Percentiles rank a stretch among this genome's conserved stretches.
Conservation (phyloP, 2,888 invertebrate species). For the Dicyrtomina minuta region DNA sequence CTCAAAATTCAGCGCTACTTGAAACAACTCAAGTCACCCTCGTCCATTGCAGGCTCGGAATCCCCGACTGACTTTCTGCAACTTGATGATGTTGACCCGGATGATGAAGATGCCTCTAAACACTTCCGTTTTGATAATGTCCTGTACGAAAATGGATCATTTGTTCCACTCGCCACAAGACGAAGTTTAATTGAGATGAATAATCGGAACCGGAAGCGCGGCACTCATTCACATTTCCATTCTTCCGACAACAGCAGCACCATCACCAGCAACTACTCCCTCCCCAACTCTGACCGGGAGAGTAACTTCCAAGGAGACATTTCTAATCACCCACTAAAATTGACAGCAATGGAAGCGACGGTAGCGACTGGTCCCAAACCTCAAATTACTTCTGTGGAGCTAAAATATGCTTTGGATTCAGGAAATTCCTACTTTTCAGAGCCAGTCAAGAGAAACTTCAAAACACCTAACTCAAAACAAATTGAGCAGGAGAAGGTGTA, state of each 20-base stretch:
- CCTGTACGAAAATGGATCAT: slow-evolving; percentile 51
- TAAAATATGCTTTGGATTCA: slow-evolving; percentile 40
- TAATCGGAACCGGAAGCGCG: slow-evolving; percentile 39
- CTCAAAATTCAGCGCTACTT: slow-evolving; percentile 52
- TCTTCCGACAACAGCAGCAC: slow-evolving; percentile 45
- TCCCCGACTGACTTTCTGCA: slow-evolving; percentile 34
- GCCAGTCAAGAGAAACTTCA: slow-evolving; percentile 31
- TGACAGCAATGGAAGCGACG: slow-evolving; percentile 46
- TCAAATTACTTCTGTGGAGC: slow-evolving; percentile 46
- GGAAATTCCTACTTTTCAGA: slow-evolving; percentile 29
- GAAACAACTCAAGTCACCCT: slow-evolving; percentile 48
- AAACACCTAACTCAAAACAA: background rate
- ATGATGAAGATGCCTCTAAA: slow-evolving; percentile 27
- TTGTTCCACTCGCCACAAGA: slow-evolving; percentile 52
- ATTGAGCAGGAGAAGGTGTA: background rate
- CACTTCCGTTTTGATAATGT: slow-evolving; percentile 48
- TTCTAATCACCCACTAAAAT: slow-evolving; percentile 31
- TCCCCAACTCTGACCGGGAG: slow-evolving; percentile 46
- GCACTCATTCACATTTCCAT: slow-evolving; percentile 17
- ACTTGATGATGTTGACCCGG: slow-evolving; percentile 17
- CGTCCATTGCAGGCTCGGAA: slow-evolving; percentile 37
- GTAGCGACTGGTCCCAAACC: slow-evolving; percentile 39
- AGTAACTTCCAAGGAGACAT: slow-evolving; percentile 6
- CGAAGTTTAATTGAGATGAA: slow-evolving; percentile 52
- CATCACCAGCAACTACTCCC: slow-evolving; percentile 47